Conservation (phyloP, 2,888 invertebrate genomes). For the Cyclophora punctaria region DNA sequence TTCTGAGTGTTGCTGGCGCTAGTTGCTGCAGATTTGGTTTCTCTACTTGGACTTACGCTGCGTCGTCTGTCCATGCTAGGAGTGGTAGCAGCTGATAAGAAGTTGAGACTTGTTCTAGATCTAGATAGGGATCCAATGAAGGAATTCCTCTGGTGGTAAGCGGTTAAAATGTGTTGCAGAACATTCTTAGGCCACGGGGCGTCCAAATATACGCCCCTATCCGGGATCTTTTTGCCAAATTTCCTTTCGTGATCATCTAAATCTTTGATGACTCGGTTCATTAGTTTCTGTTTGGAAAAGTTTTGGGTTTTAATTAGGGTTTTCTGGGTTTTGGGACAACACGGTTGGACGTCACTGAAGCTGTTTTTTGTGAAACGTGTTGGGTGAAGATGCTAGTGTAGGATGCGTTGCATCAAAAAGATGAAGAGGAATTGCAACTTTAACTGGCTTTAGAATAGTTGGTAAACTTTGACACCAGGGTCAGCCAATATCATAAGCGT, state of each 20-base stretch:
- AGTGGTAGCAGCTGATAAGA: constrained; percentile 44
- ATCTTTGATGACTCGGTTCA: constrained; percentile 50
- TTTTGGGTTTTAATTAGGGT: neutral
- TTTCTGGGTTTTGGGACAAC: too few species aligned
- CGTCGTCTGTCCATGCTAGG: constrained; percentile 47
- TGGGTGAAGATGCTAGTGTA: too few species aligned
- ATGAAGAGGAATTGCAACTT: too few species aligned
- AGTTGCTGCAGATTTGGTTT: constrained; percentile 40
- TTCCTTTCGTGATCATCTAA: constrained; percentile 66
- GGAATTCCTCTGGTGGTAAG: constrained; percentile 55
- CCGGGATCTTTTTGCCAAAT: constrained; percentile 52
- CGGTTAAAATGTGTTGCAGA: constrained; percentile 51
- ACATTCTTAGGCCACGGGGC: constrained; percentile 66
- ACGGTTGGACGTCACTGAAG: too few species aligned
- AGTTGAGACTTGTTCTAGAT: constrained; percentile 72
- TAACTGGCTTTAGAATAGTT: too few species aligned
- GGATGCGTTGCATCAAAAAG: too few species aligned
- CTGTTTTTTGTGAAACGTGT: too few species aligned
- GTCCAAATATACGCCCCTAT: constrained; percentile 43
- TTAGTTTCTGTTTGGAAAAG: constrained; percentile 40
- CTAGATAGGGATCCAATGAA: constrained; percentile 73
- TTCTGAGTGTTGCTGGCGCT: constrained; percentile 43
- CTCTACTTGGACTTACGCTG: constrained; percentile 47
- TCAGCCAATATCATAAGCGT: too few species aligned
- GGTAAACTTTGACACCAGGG: too few species aligned